Base-by-base conservation (phyloP, 2,888 invertebrate genomes). In the Dicyrtomina minuta region DNA sequence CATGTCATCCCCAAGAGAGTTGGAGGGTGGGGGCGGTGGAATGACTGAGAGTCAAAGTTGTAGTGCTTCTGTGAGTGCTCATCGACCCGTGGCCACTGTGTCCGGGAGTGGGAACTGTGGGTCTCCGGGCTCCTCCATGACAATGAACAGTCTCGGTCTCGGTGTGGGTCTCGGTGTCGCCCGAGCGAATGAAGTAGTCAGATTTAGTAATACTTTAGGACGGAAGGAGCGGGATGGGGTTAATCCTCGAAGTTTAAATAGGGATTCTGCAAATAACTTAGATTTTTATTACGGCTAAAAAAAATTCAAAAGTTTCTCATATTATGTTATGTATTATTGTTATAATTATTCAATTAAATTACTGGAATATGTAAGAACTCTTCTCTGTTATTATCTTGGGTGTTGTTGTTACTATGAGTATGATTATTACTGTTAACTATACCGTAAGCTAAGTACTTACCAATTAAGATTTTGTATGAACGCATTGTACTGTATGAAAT, bases 231-330 rank as follows among this genome's bases (percentile, higher is more conserved):
- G 78, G 71, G 80, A 67, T 41, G 39, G 51, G 26, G 56, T 64
- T 46, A 79, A 80, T 80, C 85, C 88, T 0, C 83, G 89, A 80
- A 87, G 87, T 82, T 83, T 88, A 79, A 86, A 86, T 81, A 86
- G 87, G 75, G 74, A 73, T 44, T 71, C 70, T 1, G 66, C 66
- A 1, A 55, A 72, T 1, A 88, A 87, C 80, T 86, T 86, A 59
- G 88, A 88, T 79, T 89, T 88, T 81, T 90, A 90, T 81, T 90
- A 89, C 81, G 90, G 90, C 87, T 90, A 90, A 90, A 39, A 44
- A 43, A 58, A 55, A n/a, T n/a, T n/a, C n/a, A n/a, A n/a, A n/a
- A n/a, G n/a, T 12, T 43, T 43, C 10, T 12, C 10, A 43, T 43
- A 43, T 12, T 43, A 15, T 43, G 43, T 43, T 8, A 43, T 12